Evolutionary conservation across 2,797 vertebrate species (phyloP), one percentile per base, ranked within the genome.

Genomic region (Spinus pinus): DNA sequence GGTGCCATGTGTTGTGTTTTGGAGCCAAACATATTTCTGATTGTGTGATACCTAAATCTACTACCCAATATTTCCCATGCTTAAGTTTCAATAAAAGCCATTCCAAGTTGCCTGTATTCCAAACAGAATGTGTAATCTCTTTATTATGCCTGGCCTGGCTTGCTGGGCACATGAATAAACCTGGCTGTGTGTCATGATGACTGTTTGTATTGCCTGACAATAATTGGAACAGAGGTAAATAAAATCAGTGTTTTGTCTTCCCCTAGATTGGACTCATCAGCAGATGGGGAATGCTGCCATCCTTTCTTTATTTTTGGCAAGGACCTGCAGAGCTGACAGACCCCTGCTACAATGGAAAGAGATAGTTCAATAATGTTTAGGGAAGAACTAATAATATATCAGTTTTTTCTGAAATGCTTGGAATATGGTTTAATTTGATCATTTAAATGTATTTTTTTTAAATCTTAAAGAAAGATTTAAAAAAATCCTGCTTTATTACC

Each of bases 211-310:
- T 1, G 58, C 92, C 94, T 92, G 93, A 86, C 72, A 69, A 49
- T 96, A 92, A 93, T 73, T 90, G 86, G 90, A 93, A 84, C 86
- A 77, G 88, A 96, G 91, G 95, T 86, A 93, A 95, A 93, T 94
- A 93, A 56, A 94, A 86, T 78, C 90, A 86, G 67, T 94, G 90
- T 91, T 97, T 97, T 93, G 56, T 95, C 75, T 95, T 96, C 35
- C 88, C 85, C 93, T 93, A 92, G 82, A 92, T 69, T 94, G 86
- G 82, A 94, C 83, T 88, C 81, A 81, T 93, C 95, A 95, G 96
- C 96, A 98, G 97, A 97, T 97, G 94, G 96, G 95, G 86, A 93
- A 88, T 47, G 83, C 88, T 88, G 81, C 93, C 83, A 90, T 94
- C 93, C 89, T 89, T 96, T 64, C 83, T 91, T 85, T 91, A 60